Conservation (phyloP, 2,888 invertebrate species). For the Chrysolina americana region DNA sequence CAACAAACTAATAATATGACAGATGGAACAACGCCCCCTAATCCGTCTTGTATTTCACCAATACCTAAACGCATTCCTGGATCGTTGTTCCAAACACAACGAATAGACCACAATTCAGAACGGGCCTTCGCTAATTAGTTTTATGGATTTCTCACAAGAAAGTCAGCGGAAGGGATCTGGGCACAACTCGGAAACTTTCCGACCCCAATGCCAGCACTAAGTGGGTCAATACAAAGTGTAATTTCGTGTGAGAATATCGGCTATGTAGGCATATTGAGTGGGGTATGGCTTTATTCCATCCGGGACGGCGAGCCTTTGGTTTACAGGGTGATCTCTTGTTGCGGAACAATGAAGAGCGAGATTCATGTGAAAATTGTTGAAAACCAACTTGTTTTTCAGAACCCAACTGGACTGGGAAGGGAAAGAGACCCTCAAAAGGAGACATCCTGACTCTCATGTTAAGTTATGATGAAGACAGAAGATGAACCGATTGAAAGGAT, state of each 20-base stretch:
- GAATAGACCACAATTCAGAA: constrained; percentile 5
- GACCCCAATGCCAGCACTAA: background rate
- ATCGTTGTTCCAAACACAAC: constrained; percentile 15
- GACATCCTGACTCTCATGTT: too few species aligned
- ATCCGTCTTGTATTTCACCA: background rate
- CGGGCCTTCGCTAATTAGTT: constrained; percentile 22
- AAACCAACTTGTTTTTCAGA: too few species aligned
- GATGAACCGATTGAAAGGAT: too few species aligned
- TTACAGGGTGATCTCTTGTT: too few species aligned
- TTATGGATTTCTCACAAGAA: constrained; percentile 27
- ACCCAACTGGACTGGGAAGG: too few species aligned
- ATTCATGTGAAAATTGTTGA: too few species aligned
- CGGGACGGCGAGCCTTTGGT: too few species aligned
- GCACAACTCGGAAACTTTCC: constrained; percentile 11
- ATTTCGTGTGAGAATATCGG: constrained; percentile 2
- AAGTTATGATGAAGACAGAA: too few species aligned
- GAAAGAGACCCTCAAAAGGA: too few species aligned
- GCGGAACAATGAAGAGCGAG: too few species aligned
- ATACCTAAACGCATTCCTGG: background rate
- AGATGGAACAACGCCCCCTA: background rate
- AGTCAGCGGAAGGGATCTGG: constrained; percentile 20
- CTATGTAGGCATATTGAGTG: constrained; percentile 6
- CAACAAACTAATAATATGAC: too few species aligned
- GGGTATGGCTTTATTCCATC: background rate
- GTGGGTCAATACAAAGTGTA: constrained; percentile 24